phyloP scores from a whole-genome alignment of 2,113 vertebrate genomes.

The Electrona antarctica region DNA sequence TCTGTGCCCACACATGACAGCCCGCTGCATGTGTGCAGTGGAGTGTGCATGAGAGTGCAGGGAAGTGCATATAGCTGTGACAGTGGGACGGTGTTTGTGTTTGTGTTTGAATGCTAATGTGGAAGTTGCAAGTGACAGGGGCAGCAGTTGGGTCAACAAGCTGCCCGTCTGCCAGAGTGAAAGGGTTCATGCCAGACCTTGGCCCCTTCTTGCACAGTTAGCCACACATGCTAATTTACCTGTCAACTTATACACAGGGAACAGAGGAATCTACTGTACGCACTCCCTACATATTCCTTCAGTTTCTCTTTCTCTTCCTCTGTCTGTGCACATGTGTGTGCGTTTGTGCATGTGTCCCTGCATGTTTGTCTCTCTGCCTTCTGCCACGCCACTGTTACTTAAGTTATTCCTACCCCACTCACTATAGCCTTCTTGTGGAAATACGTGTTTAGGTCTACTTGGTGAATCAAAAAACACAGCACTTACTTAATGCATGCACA shows the following conservation, averaged over 20 bases:
- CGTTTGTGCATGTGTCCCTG: not conserved
- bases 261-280: constrained; percentile 10
- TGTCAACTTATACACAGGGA: constrained; percentile 54
- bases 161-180: constrained; percentile 46
- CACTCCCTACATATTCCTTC: constrained; percentile 1
- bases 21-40: constrained; percentile 10
- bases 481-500: constrained; percentile 26
- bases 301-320: not conserved
- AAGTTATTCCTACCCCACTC: constrained; percentile 15
- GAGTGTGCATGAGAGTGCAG: not conserved
- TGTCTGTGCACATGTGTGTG: constrained; percentile 11
- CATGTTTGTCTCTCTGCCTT: too few relatives aligned
- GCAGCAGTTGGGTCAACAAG: too few relatives aligned
- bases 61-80: not conserved
- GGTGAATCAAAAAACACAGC: constrained; percentile 14
- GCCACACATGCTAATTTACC: constrained; percentile 62
- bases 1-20: not conserved
- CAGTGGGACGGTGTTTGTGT: not conserved
- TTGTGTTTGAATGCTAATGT: too few relatives aligned
- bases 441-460: constrained; percentile 30
- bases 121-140: too few relatives aligned
- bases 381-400: too few relatives aligned
- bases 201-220: constrained; percentile 56
- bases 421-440: constrained; percentile 26
- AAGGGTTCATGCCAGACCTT: constrained; percentile 32